phyloP scores from a whole-genome alignment of 1,140 invertebrate genomes.

The Drosophila ohnishii region DNA sequence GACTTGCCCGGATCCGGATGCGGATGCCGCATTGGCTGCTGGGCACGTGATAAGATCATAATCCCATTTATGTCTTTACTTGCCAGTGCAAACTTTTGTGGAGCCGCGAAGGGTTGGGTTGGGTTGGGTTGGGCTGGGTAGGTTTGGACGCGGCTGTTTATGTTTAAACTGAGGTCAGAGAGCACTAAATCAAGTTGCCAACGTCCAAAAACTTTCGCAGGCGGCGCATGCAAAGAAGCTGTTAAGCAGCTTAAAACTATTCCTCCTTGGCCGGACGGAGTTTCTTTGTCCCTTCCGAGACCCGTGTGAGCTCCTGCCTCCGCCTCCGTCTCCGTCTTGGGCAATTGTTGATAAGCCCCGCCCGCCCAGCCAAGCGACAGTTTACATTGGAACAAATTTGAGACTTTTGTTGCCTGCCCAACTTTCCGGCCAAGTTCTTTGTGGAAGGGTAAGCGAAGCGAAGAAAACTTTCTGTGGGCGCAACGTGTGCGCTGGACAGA shows the following conservation, averaged over 20 bases:
- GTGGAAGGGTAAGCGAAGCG: neutral
- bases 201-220: slow-evolving; percentile 51
- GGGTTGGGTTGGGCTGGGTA: slow-evolving; percentile 18
- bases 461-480: slow-evolving; percentile 39
- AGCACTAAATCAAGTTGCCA: slow-evolving; percentile 83
- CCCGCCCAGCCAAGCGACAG: slow-evolving; percentile 74
- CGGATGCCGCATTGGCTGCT: slow-evolving; percentile 32
- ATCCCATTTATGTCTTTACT: slow-evolving; percentile 83
- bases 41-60: slow-evolving; percentile 83
- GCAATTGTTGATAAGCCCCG: slow-evolving; percentile 76
- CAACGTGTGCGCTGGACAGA: slow-evolving; percentile 30
- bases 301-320: neutral
- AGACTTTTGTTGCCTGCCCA: slow-evolving; percentile 73
- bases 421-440: slow-evolving; percentile 32
- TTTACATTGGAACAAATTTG: slow-evolving; percentile 80
- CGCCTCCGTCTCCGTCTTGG: slow-evolving; percentile 53
- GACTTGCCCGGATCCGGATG: neutral
- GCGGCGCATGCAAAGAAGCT: slow-evolving; percentile 64
- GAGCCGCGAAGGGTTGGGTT: neutral
- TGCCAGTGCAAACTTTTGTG: slow-evolving; percentile 70
- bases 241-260: slow-evolving; percentile 82
- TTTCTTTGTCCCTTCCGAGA: slow-evolving; percentile 5
- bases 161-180: slow-evolving; percentile 83
- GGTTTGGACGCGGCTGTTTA: slow-evolving; percentile 71
- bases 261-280: slow-evolving; percentile 23